Conservation (phyloP, 2,888 invertebrate species). For the Drosophila helvetica region DNA sequence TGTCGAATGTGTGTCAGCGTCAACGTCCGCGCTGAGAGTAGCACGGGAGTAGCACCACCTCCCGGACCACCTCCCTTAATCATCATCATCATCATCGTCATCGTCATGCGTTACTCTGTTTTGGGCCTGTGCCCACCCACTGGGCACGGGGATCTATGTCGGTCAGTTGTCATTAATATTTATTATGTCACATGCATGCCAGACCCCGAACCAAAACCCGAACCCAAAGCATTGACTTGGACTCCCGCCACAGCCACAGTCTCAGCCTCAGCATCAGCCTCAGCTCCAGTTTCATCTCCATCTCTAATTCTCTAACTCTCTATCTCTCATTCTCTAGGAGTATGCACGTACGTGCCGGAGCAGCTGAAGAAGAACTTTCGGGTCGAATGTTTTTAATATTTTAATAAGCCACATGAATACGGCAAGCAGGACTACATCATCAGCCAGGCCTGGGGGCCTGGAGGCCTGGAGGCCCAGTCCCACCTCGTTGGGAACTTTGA, state of each 20-base stretch:
- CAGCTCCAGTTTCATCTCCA: not conserved
- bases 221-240: slow-evolving; percentile 24
- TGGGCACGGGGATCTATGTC: slow-evolving; percentile 54
- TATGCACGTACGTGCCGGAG: slow-evolving; percentile 48
- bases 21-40: slow-evolving; percentile 23
- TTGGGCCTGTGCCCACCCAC: slow-evolving; percentile 47
- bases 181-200: slow-evolving; percentile 78
- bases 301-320: not conserved
- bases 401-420: slow-evolving; percentile 66
- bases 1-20: slow-evolving; percentile 77
- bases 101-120: slow-evolving; percentile 8
- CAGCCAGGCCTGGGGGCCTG: not conserved
- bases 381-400: slow-evolving; percentile 49
- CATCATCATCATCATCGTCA: slow-evolving; percentile 17
- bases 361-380: slow-evolving; percentile 33
- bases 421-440: slow-evolving; percentile 28
- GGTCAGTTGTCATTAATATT: slow-evolving; percentile 81
- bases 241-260: slow-evolving; percentile 3
- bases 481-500: not conserved
- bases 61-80: slow-evolving; percentile 4
- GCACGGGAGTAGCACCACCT: slow-evolving; percentile 21
- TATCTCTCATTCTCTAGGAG: not conserved
- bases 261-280: not conserved
- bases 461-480: no score
- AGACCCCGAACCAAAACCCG: not conserved